Evolutionary conservation across 2,888 invertebrate species (phyloP), one percentile per base, ranked within the genome.

Genomic region (Arenicola marina): DNA sequence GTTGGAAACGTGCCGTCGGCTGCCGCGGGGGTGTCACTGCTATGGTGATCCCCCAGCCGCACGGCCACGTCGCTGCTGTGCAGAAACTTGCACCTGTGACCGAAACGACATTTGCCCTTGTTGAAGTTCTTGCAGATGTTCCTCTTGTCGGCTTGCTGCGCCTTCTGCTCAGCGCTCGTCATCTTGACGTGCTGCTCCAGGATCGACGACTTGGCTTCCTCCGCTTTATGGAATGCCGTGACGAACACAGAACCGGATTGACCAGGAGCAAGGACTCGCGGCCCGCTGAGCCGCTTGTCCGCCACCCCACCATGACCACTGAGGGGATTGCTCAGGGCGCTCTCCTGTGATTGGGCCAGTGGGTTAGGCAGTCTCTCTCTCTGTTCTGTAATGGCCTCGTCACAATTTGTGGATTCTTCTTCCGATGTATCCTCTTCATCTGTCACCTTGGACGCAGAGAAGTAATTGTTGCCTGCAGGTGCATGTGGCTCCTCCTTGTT

Each of bases 101-200:
- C 95, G 84, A 93, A 94, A 56, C 92, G 87, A 81, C 95, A 95
- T 33, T 90, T 87, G 1, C 95, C 94, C 80, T 93, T 93, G 43
- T 92, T 87, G 80, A 93, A 93, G 84, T 93, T 95, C 92, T 93
- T 95, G 83, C 95, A 95, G 66, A 95, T 80, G 91, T 92, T 76
- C 90, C 91, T 0, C 92, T 89, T 74, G 89, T 88, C n/a, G 89
- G 88, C 77, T 89, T 76, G 77, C 59, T 76, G 75, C 43, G 77
- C 76, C 7, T 61, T 61, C n/a, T 44, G 53, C 32, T 61, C 59
- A 26, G 63, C 72, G 59, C 75, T 78, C 75, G 91, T 93, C 92
- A 95, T 92, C 87, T 93, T 93, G 0, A 95, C 94, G 82, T 95
- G 95, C 76, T 92, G 92, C 77, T 95, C 93, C 51, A 95, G 85